phyloP scores from a whole-genome alignment of 2,797 vertebrate species.

The Zonotrichia albicollis region DNA sequence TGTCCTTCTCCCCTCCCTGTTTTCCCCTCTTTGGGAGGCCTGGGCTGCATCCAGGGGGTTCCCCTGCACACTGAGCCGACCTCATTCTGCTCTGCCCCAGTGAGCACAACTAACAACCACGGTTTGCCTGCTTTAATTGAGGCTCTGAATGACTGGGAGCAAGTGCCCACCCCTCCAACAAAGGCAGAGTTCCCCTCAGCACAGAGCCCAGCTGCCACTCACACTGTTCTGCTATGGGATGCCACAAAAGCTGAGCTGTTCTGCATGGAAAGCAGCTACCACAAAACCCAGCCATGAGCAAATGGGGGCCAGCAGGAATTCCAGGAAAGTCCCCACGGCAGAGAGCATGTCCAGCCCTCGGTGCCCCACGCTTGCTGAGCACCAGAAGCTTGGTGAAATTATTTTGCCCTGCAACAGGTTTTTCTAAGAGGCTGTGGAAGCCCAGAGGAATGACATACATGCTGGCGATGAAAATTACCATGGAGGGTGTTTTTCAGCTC shows the following conservation, averaged over 20 bases:
- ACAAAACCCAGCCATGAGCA: neutral
- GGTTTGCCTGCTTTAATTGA: constrained; percentile 10
- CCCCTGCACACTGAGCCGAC: neutral
- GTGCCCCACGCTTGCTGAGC: neutral
- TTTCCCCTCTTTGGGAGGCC: neutral
- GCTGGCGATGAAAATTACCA: neutral
- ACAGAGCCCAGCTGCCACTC: constrained; percentile 6
- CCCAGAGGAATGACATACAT: neutral
- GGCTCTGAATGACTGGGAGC: constrained; percentile 5
- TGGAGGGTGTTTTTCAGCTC: neutral
- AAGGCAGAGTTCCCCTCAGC: neutral
- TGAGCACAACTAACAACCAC: constrained; percentile 44
- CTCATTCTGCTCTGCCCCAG: constrained; percentile 54
- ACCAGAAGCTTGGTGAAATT: neutral
- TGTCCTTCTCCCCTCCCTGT: neutral
- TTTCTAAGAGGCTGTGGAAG: neutral
- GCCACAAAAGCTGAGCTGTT: constrained; percentile 39
- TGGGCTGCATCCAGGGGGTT: constrained; percentile 8
- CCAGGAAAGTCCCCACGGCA: constrained; percentile 12
- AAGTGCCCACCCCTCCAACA: neutral
- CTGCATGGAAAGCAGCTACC: neutral
- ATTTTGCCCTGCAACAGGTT: neutral
- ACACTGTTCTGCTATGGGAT: neutral
- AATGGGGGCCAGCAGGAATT: neutral
- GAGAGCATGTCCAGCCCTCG: neutral